Percentiles rank a stretch among this genome's conserved stretches.
Conservation (phyloP, 2,888 invertebrate genomes). For the Phania funesta region DNA sequence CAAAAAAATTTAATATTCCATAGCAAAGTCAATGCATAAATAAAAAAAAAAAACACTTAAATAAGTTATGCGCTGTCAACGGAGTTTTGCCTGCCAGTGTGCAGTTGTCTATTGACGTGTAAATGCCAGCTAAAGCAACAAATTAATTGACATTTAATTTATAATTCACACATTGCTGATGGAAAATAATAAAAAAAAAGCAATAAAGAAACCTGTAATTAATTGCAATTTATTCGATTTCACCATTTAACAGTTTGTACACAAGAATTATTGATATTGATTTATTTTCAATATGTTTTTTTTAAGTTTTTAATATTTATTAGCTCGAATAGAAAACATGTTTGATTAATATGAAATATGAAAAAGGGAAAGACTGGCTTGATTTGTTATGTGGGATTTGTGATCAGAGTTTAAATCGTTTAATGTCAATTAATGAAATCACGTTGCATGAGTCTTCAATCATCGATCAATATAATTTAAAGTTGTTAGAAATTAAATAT, state of each 20-base stretch:
- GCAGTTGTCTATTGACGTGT: background rate
- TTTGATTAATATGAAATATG: conserved; percentile 20
- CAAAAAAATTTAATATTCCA: too few relatives aligned
- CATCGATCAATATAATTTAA: conserved; percentile 15
- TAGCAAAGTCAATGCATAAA: too few relatives aligned
- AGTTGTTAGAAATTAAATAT: background rate
- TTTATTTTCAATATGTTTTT: conserved; percentile 17
- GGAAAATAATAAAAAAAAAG: too few relatives aligned
- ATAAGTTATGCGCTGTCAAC: background rate
- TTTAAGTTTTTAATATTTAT: background rate
- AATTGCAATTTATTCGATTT: conserved; percentile 60
- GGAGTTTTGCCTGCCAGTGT: conserved; percentile 2
- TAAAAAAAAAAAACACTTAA: too few relatives aligned
- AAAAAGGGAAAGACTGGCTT: too few relatives aligned
- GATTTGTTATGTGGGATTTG: too few relatives aligned
- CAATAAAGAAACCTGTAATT: conserved; percentile 52
- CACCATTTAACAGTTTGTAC: conserved; percentile 56
- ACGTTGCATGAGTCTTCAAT: conserved; percentile 38
- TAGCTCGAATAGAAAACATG: conserved; percentile 24
- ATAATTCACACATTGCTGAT: conserved; percentile 15
- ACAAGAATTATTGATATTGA: conserved; percentile 12
- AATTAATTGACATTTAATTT: conserved; percentile 41
- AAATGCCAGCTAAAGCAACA: conserved; percentile 15
- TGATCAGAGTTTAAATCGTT: too few relatives aligned
- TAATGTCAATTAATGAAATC: conserved; percentile 60